Evolutionary conservation across 2,888 invertebrate species (phyloP), one percentile per base, ranked within the genome.

Genomic region (Heliothis peltigera): DNA sequence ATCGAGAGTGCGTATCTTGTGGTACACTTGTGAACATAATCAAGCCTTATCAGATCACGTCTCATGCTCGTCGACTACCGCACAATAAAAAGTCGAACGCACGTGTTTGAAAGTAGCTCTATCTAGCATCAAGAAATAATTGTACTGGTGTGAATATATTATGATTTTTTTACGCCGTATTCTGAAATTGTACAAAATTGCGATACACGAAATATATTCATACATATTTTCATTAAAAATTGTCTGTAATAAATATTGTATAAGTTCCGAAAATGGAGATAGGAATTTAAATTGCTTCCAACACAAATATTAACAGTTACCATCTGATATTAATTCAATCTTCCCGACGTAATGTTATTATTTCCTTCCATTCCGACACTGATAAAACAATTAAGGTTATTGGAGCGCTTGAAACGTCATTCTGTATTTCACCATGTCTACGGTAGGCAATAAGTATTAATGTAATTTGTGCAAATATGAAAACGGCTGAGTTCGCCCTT

Each of bases 381-480:
- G 80, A 79, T 79, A 79, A 76, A 76, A 77, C 71, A 72, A 76
- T 75, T 79, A 79, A 82, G 81, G 77, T 81, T 75, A 54, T 75
- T 82, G 79, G 82, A 71, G 63, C 75, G 69, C 70, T 77, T 66
- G 59, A 66, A 77, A 70, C 77, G 84, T 84, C 79, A 68, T 83
- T 87, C 77, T 86, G 80, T 76, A 75, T 80, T 83, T 77, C 79
- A 83, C 83, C 82, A 81, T 85, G 81, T 84, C 86, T 79, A 81
- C 79, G 79, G 80, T 77, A 87, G 84, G 90, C 89, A 89, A 89
- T 91, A 88, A 91, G 87, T 88, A 84, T 91, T 92, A 91, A 91
- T 87, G 88, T 92, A 91, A 92, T 93, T 91, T 90, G 90, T 82
- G 88, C 91, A 92, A 92, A 92, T 92, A 92, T 91, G 91, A 89